Evolutionary conservation across 1,140 invertebrate genomes (phyloP).

Genomic region (Dendrolimus kikuchii): DNA sequence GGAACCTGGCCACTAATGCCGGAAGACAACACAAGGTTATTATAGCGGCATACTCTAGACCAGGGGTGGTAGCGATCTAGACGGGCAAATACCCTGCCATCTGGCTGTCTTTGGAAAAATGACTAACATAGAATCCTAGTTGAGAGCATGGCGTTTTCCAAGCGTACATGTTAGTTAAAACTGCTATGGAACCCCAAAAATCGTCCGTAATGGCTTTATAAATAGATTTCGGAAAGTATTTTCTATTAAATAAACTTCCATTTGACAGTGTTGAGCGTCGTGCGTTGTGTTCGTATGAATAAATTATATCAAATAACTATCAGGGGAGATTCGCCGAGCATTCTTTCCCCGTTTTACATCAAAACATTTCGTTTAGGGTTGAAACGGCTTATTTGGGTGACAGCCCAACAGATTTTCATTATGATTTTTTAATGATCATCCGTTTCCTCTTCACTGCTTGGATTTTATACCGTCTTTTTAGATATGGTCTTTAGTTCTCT

Average conservation of each 20-base stretch:
- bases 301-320: slow-evolving; percentile 69
- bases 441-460: slow-evolving; percentile 1
- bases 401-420: slow-evolving; percentile 22
- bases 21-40: too few relatives aligned
- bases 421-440: slow-evolving; percentile 25
- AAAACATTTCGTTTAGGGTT: slow-evolving; percentile 32
- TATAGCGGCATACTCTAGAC: too few relatives aligned
- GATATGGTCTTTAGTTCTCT: neutral
- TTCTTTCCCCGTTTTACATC: slow-evolving; percentile 35
- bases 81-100: too few relatives aligned
- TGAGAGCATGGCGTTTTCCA: too few relatives aligned
- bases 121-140: too few relatives aligned
- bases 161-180: too few relatives aligned
- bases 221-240: slow-evolving; percentile 62
- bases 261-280: slow-evolving; percentile 36
- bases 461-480: slow-evolving; percentile 1
- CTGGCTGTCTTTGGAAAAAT: too few relatives aligned
- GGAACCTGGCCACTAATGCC: too few relatives aligned
- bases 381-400: slow-evolving; percentile 24
- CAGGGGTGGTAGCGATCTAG: too few relatives aligned
- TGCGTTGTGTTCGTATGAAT: slow-evolving; percentile 53
- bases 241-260: slow-evolving; percentile 66
- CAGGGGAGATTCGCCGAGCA: slow-evolving; percentile 40
- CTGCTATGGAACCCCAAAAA: slow-evolving; percentile 9
- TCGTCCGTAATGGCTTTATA: slow-evolving; percentile 56